phyloP scores from a whole-genome alignment of 2,888 invertebrate species.

The Eurytoma adleriae region DNA sequence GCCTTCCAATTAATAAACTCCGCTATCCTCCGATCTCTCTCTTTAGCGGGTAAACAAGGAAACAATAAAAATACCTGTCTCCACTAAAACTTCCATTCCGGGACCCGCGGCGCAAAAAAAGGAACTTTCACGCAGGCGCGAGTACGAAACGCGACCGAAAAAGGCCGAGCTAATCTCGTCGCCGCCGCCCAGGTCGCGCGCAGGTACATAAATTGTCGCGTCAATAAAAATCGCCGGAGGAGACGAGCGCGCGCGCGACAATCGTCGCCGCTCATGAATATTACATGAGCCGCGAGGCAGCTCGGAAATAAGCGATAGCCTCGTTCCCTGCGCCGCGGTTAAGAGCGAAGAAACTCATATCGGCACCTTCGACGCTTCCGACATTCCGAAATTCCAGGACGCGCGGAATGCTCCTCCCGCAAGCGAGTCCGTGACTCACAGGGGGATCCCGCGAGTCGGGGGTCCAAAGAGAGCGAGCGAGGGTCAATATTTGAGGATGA shows the following conservation, averaged over 20 bases:
- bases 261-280: slow-evolving; percentile 39
- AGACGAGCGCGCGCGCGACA: slow-evolving; percentile 21
- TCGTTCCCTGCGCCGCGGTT: not conserved
- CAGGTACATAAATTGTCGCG: slow-evolving; percentile 41
- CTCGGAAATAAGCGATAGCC: slow-evolving; percentile 33
- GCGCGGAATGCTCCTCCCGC: slow-evolving; percentile 14
- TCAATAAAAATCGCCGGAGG: slow-evolving; percentile 39
- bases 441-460: slow-evolving; percentile 23
- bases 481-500: slow-evolving; percentile 33
- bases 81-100: not conserved
- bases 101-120: not conserved
- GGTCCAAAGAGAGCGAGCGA: not conserved
- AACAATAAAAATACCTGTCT: slow-evolving; percentile 20
- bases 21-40: not conserved
- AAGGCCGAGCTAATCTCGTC: slow-evolving; percentile 16
- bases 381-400: slow-evolving; percentile 32
- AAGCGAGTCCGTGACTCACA: slow-evolving; percentile 37
- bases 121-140: not conserved
- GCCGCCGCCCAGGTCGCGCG: slow-evolving; percentile 29
- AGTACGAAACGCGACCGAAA: not conserved
- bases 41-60: not conserved
- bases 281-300: slow-evolving; percentile 24
- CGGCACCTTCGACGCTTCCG: slow-evolving; percentile 23
- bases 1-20: slow-evolving; percentile 14
- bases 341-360: not conserved